Conservation (phyloP, 2,113 vertebrate genomes). For the Uria aalge region DNA sequence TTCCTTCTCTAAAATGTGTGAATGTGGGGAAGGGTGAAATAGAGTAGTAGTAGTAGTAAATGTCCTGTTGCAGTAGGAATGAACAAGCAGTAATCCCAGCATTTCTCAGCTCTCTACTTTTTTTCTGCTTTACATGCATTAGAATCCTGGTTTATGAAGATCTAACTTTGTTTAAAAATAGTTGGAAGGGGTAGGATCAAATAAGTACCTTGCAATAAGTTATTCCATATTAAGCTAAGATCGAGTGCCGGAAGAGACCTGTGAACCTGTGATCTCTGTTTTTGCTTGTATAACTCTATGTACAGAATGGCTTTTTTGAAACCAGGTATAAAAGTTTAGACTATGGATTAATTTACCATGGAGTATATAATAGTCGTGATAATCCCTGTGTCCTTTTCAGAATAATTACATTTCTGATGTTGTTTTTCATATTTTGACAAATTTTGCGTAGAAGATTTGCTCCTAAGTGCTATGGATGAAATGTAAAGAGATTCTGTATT, state of each 20-base stretch:
- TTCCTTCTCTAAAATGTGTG: background rate
- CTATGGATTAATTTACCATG: background rate
- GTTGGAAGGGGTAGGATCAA: background rate
- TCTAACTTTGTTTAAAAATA: background rate
- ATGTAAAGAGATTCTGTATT: background rate
- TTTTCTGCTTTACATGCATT: background rate
- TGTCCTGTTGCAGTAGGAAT: background rate
- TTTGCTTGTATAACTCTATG: background rate
- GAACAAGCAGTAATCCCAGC: background rate
- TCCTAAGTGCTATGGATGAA: background rate
- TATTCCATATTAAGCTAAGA: background rate
- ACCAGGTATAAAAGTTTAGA: background rate
- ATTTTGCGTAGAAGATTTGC: background rate
- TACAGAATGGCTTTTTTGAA: background rate
- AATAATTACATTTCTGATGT: background rate
- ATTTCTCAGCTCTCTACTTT: background rate
- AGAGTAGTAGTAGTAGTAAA: background rate
- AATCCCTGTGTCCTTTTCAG: background rate
- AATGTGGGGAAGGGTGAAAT: background rate
- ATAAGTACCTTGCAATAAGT: background rate
- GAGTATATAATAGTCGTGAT: background rate
- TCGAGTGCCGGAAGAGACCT: background rate
- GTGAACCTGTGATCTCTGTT: background rate
- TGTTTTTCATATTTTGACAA: background rate
- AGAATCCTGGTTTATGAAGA: background rate